Conservation (phyloP, 2,888 invertebrate genomes). For the Heterodera filipjevi region DNA sequence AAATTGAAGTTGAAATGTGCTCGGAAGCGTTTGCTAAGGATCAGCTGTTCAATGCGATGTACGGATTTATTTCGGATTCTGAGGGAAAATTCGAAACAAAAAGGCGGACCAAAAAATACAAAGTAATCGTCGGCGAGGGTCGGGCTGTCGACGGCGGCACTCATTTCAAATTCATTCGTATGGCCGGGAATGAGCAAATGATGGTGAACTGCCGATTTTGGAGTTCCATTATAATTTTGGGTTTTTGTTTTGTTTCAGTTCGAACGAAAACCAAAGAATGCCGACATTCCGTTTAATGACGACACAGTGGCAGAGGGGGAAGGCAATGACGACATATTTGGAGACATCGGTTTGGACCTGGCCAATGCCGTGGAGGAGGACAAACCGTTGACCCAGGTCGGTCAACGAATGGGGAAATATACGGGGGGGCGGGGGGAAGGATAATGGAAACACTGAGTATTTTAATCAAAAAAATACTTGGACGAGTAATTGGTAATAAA, state of each 20-base stretch:
- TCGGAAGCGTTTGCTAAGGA: slow-evolving; percentile 19
- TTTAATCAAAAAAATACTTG: too few relatives aligned
- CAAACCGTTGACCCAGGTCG: slow-evolving; percentile 15
- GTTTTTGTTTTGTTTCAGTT: slow-evolving; percentile 4
- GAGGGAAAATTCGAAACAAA: slow-evolving; percentile 27
- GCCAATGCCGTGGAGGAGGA: slow-evolving; percentile 27
- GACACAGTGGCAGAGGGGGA: slow-evolving; percentile 16
- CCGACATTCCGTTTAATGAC: slow-evolving; percentile 14
- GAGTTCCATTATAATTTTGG: background rate
- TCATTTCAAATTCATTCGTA: slow-evolving; percentile 30
- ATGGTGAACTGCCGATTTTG: background rate
- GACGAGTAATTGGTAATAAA: too few relatives aligned
- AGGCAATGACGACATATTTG: slow-evolving; percentile 1
- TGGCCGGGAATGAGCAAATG: slow-evolving; percentile 33
- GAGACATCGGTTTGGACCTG: slow-evolving; percentile 26
- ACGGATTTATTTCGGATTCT: slow-evolving; percentile 28
- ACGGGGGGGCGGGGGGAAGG: too few relatives aligned
- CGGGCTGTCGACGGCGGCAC: background rate
- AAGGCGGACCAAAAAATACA: slow-evolving; percentile 28
- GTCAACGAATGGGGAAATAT: too few relatives aligned
- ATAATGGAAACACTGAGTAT: too few relatives aligned
- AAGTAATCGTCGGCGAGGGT: slow-evolving; percentile 29
- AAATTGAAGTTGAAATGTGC: slow-evolving; percentile 35
- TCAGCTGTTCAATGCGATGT: slow-evolving; percentile 26
- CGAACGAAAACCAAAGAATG: background rate